Base-by-base conservation (phyloP, 2,113 vertebrate genomes). In the Bucco capensis region DNA sequence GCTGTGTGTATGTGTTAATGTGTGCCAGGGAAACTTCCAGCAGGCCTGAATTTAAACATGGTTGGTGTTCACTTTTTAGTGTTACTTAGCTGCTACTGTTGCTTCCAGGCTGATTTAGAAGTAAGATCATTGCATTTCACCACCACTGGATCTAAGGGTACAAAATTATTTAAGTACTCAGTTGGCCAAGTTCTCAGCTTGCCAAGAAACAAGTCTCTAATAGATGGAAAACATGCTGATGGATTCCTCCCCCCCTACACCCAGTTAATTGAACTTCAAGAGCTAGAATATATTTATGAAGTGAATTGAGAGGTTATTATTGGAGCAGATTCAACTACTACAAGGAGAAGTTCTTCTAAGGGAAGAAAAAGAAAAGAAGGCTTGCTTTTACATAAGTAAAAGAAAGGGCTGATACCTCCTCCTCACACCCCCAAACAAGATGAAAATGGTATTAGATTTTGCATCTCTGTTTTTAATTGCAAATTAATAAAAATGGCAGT, bases 381-480 rank as follows among this genome's bases (percentile, higher is more conserved):
- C 54, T 77, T 95, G 60, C 85, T 90, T 96, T 95, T 94, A 93
- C 54, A 49, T 92, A 95, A 96, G 90, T 89, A 46, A 76, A 84
- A 94, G 83, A 90, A 86, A 90, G 47, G n/a, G 77, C 46, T 93
- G 78, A 67, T 93, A 57, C 89, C 93, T 89, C 94, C 93, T 92
- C 94, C 83, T 95, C 86, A 91, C 92, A 79, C 83, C 82, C 85
- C 84, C 93, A 93, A 89, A 89, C 66, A 89, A 89, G 93, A 95
- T 79, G 66, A 96, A 61, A 91, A 86, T 84, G 87, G 54, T 78
- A 72, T 72, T 84, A 37, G 62, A 76, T 89, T 94, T 84, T 96
- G 28, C 81, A 69, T 91, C 73, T 89, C 83, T 53, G 42, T 57
- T 95, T 93, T 90, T 92, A 94, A 91, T 91, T 95, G 91, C 93